Evolutionary conservation across 2,113 vertebrate species (phyloP).

Genomic region (Pituophis catenifer): DNA sequence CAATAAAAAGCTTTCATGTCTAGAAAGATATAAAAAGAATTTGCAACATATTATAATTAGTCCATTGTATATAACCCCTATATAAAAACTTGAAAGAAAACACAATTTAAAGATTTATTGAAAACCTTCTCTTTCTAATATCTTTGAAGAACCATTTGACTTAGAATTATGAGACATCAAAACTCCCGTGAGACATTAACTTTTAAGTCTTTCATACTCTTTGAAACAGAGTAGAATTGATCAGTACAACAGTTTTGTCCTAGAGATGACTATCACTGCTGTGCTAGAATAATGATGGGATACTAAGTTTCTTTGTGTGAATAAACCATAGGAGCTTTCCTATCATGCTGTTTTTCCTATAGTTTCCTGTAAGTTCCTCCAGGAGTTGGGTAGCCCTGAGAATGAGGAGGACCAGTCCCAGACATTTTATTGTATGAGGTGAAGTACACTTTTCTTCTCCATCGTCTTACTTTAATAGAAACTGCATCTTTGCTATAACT

Average conservation of each 20-base stretch:
- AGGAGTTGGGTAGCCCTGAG: background rate
- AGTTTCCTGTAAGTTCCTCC: background rate
- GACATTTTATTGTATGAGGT: background rate
- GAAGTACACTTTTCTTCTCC: background rate
- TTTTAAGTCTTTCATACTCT: constrained; percentile 65
- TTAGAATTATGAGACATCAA: constrained; percentile 49
- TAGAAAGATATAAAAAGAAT: constrained; percentile 47
- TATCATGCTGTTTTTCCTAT: background rate
- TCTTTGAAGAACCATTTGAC: constrained; percentile 56
- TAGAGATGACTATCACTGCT: constrained; percentile 37
- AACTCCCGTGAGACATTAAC: constrained; percentile 60
- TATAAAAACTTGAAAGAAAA: constrained; percentile 58
- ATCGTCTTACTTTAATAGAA: background rate
- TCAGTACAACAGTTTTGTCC: constrained; percentile 58
- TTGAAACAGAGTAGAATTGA: constrained; percentile 50
- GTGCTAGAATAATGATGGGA: constrained; percentile 39
- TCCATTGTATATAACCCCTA: constrained; percentile 36
- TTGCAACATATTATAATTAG: constrained; percentile 59
- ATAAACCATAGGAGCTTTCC: background rate
- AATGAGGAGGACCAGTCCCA: background rate
- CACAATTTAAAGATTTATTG: constrained; percentile 56
- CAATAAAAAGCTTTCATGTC: constrained; percentile 50
- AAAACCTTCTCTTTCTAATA: constrained; percentile 57
- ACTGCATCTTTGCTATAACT: background rate
- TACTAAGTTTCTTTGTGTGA: background rate